These are phyloP conservation scores for Eristalis intricaria DNA, from an alignment of 2,888 invertebrate genomes.

Conservation along the genomic window DNA sequence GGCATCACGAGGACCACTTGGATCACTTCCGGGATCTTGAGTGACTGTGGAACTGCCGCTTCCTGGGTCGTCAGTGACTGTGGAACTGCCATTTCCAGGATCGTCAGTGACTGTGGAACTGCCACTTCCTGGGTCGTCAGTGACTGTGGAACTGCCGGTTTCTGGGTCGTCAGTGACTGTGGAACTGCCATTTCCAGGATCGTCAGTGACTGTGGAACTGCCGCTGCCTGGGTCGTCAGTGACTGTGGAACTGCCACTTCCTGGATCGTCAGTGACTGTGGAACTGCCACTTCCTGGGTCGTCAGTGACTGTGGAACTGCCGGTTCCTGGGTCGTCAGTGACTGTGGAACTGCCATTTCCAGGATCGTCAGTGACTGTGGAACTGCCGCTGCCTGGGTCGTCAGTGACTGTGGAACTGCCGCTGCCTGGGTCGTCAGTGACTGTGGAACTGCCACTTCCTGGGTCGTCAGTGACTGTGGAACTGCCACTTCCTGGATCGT, in stretches of 20 bases:
- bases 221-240: background rate
- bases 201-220: background rate
- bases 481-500: background rate
- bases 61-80: background rate
- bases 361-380: background rate
- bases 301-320: background rate
- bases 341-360: background rate
- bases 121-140: background rate
- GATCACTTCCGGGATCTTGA: background rate
- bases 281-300: background rate
- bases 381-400: background rate
- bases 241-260: too few species aligned
- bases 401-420: background rate
- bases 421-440: background rate
- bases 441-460: background rate
- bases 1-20: conserved; percentile 38
- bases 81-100: background rate
- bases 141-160: background rate
- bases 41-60: background rate
- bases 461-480: too few species aligned
- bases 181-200: background rate
- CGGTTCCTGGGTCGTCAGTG: background rate
- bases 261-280: background rate
- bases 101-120: background rate
- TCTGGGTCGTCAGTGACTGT: background rate